These are phyloP conservation scores for Imbricaverruca yamaguchii DNA, from an alignment of 2,888 invertebrate species.

Conservation along the genomic window DNA sequence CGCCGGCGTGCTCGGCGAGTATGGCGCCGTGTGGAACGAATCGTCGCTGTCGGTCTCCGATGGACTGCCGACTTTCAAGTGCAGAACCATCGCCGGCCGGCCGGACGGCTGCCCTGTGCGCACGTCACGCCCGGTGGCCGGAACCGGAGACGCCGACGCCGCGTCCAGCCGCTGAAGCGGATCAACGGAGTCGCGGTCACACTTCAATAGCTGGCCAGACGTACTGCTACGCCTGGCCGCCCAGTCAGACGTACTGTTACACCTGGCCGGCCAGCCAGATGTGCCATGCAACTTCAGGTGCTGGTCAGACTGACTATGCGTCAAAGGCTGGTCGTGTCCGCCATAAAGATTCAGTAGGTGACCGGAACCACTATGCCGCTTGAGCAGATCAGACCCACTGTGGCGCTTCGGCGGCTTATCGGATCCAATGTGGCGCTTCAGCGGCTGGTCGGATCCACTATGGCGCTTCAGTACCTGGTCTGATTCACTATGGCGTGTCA, in stretches of 20 bases:
- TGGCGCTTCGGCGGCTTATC: background rate
- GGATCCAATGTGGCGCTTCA: background rate
- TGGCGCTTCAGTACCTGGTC: background rate
- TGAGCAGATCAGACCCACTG: background rate
- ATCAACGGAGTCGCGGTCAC: background rate
- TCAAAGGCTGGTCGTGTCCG: too few species aligned
- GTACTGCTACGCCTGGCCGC: background rate
- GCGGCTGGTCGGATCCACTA: background rate
- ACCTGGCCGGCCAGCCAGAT: background rate
- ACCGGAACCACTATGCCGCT: too few species aligned
- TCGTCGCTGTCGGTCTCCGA: background rate
- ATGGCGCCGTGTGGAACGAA: background rate
- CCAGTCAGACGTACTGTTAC: background rate
- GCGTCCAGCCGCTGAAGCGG: background rate
- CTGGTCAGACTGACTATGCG: too few species aligned
- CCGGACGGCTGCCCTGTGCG: too few species aligned
- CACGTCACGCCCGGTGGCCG: too few species aligned
- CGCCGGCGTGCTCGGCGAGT: background rate
- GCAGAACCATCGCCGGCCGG: too few species aligned
- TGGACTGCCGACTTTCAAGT: too few species aligned
- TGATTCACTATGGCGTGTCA: background rate
- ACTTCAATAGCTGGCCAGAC: background rate
- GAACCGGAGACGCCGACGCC: background rate
- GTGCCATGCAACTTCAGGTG: background rate
- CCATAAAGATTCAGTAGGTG: too few species aligned